phyloP scores from a whole-genome alignment of 2,888 invertebrate species.

The Drosophila nr. perissopoda region DNA sequence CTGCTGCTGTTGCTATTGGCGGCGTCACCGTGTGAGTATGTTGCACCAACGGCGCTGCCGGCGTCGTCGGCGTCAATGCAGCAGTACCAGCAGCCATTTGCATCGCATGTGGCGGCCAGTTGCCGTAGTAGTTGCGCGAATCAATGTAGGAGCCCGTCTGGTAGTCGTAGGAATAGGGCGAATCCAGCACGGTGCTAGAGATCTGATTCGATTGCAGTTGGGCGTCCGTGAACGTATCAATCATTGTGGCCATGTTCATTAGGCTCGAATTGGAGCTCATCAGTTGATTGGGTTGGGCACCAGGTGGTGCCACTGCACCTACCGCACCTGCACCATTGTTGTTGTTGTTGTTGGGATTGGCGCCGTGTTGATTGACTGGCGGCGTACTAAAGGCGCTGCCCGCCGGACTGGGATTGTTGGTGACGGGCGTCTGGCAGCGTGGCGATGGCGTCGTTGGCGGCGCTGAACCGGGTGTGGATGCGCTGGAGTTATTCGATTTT shows the following conservation, averaged over 20 bases:
- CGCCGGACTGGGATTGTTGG: conserved; percentile 87
- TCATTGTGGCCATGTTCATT: conserved; percentile 91
- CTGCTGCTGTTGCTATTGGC: conserved; percentile 40
- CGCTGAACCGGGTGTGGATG: conserved; percentile 77
- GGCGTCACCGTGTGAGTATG: conserved; percentile 85
- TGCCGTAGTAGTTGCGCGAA: conserved; percentile 88
- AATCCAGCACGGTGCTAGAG: conserved; percentile 92
- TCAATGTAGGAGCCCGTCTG: conserved; percentile 86
- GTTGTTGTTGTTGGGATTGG: conserved; percentile 57
- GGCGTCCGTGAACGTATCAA: conserved; percentile 91
- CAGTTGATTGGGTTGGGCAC: conserved; percentile 83
- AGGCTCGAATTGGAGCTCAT: conserved; percentile 86
- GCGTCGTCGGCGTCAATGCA: conserved; percentile 58
- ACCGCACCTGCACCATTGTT: conserved; percentile 35
- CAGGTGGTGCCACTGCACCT: conserved; percentile 48
- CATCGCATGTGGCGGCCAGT: conserved; percentile 86
- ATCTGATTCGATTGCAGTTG: conserved; percentile 94
- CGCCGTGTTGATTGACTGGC: conserved; percentile 82
- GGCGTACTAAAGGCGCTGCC: conserved; percentile 85
- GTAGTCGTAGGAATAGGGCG: conserved; percentile 88
- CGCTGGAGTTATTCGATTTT: conserved; percentile 74
- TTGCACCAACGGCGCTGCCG: conserved; percentile 54
- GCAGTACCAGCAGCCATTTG: conserved; percentile 60
- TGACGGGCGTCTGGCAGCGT: conserved; percentile 85
- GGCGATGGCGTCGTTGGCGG: conserved; percentile 84